Conservation (phyloP, 2,113 vertebrate species). For the Psittacara wagleri region DNA sequence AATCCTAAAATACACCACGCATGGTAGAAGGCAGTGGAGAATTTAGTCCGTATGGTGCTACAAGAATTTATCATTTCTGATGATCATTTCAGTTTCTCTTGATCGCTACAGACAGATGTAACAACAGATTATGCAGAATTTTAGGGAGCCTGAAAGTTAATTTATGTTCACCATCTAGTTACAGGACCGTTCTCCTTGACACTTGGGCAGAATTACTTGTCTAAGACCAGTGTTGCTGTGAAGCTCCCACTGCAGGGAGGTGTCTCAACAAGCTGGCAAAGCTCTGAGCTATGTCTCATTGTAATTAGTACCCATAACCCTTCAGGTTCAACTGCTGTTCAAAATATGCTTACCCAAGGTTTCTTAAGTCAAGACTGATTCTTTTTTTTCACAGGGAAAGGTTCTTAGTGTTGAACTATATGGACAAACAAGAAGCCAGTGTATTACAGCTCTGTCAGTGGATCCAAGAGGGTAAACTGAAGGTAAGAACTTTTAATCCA, state of each 20-base stretch:
- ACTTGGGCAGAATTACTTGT: neutral
- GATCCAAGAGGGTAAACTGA: slow-evolving; percentile 87
- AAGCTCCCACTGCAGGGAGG: neutral
- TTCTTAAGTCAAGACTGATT: slow-evolving; percentile 7
- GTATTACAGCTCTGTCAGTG: slow-evolving; percentile 85
- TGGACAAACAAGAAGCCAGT: slow-evolving; percentile 80
- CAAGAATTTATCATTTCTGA: neutral
- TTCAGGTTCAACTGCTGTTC: neutral
- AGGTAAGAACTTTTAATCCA: slow-evolving; percentile 73
- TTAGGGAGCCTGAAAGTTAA: neutral
- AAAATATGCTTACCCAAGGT: neutral
- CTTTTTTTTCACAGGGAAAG: slow-evolving; percentile 80
- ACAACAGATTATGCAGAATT: neutral
- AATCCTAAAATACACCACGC: neutral
- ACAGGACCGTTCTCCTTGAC: neutral
- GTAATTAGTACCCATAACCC: neutral
- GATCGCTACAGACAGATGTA: neutral
- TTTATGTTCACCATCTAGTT: neutral
- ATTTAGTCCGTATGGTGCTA: neutral
- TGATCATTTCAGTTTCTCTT: neutral
- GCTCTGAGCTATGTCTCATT: neutral
- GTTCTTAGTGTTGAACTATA: slow-evolving; percentile 87
- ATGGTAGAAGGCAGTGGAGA: neutral
- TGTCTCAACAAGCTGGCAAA: neutral
- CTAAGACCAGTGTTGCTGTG: neutral